These are phyloP conservation scores for Gallinago jamesoni DNA, from an alignment of 2,113 vertebrate genomes.

Conservation along the genomic window DNA sequence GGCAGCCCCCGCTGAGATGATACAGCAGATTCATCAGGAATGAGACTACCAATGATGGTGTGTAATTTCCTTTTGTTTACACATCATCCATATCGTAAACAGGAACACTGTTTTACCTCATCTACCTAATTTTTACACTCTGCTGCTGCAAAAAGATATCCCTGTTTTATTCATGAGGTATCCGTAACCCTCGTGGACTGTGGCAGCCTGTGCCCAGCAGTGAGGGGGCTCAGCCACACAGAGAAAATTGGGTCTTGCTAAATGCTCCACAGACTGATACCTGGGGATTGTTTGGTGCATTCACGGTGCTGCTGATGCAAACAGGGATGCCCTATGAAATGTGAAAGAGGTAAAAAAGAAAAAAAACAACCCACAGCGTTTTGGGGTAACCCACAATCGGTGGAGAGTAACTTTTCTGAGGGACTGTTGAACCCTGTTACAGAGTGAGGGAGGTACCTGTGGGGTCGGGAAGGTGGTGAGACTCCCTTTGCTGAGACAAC, in stretches of 20 bases:
- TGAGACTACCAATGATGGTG: not conserved
- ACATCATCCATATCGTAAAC: not conserved
- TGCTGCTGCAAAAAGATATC: not conserved
- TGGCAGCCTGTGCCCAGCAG: not conserved
- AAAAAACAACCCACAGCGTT: not conserved
- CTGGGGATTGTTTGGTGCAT: not conserved
- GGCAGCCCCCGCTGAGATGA: rapidly evolving
- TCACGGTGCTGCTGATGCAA: not conserved
- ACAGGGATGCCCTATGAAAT: not conserved
- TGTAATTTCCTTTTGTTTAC: not conserved
- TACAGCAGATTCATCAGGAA: not conserved
- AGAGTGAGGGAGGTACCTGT: not conserved
- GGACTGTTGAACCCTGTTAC: not conserved
- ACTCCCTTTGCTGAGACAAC: not conserved
- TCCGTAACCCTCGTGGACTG: rapidly evolving
- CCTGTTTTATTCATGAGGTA: not conserved
- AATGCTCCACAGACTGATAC: not conserved
- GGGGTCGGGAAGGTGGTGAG: not conserved
- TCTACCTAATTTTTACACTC: not conserved
- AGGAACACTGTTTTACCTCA: not conserved
- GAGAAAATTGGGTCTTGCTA: not conserved
- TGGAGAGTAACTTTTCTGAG: not conserved
- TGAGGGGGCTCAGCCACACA: rapidly evolving
- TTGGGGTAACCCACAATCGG: not conserved
- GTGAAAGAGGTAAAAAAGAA: not conserved